Percentiles rank a stretch among this genome's conserved stretches.
Evolutionary conservation across 2,797 vertebrate species (phyloP).

Genomic region (Steatocranus sp.): DNA sequence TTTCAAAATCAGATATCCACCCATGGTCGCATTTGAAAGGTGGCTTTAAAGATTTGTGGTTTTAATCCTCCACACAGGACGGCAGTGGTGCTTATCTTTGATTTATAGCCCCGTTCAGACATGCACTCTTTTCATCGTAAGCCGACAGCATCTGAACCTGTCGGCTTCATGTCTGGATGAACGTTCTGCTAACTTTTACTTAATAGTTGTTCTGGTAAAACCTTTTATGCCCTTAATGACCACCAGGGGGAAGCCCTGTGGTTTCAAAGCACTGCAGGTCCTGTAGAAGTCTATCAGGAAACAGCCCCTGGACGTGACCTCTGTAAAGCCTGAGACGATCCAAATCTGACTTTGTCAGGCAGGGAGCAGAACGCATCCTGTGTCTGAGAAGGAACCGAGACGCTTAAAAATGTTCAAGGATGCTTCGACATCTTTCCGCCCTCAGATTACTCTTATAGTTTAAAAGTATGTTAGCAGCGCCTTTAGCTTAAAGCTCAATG

Average conservation of each 20-base stretch:
- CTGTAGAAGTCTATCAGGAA: background rate
- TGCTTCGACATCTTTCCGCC: no score
- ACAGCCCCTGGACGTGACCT: background rate
- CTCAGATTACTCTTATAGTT: rapidly evolving
- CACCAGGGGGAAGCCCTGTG: background rate
- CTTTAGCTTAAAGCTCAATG: background rate
- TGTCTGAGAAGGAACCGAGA: background rate
- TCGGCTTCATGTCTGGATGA: background rate
- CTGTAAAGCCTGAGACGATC: rapidly evolving
- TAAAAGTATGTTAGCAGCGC: background rate
- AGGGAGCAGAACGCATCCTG: background rate
- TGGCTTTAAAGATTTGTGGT: background rate
- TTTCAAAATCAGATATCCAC: background rate
- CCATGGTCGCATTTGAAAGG: background rate
- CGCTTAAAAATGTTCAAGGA: background rate
- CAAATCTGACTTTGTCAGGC: background rate
- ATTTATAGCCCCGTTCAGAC: background rate
- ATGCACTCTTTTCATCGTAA: background rate
- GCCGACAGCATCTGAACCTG: rapidly evolving
- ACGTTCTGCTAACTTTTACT: background rate
- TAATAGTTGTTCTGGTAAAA: background rate
- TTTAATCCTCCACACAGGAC: background rate
- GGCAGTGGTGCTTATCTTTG: background rate
- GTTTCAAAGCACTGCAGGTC: background rate
- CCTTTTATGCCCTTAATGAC: background rate